Base-by-base conservation (phyloP, 2,797 vertebrate genomes). In the Pseudochirops corinnae region DNA sequence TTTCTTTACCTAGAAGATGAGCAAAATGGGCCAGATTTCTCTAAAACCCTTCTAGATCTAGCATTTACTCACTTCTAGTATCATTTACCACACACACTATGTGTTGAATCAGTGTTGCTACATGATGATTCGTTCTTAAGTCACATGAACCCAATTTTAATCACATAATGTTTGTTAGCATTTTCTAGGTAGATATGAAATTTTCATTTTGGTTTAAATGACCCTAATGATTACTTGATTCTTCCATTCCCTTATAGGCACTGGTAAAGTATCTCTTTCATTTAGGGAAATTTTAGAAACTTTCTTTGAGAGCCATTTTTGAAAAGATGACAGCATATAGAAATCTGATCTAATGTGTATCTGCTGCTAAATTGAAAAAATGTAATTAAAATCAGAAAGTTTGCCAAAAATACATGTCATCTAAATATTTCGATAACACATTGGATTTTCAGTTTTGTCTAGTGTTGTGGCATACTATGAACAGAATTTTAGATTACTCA, bases 401-500 rank as follows among this genome's bases (percentile, higher is more conserved):
- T 4, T 50, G 91, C 57, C 91, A 28, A 29, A 58, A 58, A 31
- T 58, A 31, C 55, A 31, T 9, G 28, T 9, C 90, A 90, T 93
- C 24, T 93, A 55, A 53, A 13, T 21, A 91, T 18, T 50, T n/a
- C 55, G 21, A 87, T 46, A 52, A 46, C 74, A 28, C 46, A 31
- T 55, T 92, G 67, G 39, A 56, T 92, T 95, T 26, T 97, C 94
- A 87, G 1, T 94, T 90, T 93, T 93, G 21, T 91, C 57, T 74
- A 87, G 39, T 95, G 0, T 56, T 92, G 9, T 93, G 3, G 0
- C 60, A 52, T 96, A 26, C 1, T 82, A 33, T 93, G 92, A 26
- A 82, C 7, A 50, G 0, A 74, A 0, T 2, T 87, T 87, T 50
- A 26, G 21, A 28, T 24, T 87, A 9, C n/a, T 39, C 26, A 28